Evolutionary conservation across 2,113 vertebrate genomes (phyloP), one percentile per base, ranked within the genome.

Genomic region (Gymnogyps californianus): DNA sequence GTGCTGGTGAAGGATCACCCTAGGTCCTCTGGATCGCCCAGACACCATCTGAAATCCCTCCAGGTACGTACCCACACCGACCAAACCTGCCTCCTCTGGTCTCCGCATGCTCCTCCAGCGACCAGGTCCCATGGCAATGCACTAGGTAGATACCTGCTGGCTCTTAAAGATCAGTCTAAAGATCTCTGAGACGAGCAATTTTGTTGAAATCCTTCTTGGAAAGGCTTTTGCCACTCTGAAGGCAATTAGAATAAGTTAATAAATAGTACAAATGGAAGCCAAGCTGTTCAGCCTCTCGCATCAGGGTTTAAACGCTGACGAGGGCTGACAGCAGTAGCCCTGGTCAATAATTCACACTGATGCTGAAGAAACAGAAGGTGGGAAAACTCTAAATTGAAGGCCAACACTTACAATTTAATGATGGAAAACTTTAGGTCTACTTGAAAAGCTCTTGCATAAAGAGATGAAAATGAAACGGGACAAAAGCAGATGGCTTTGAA

Each of bases 341-440:
- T 69, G 52, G 65, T 89, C 77, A 82, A 34, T 92, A 89, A 95
- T 46, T 92, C 81, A 69, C 51, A 11, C 21, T 69, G 83, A 40
- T 75, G 87, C 40, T 79, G 83, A 82, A 89, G 83, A 71, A 94
- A 38, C 69, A 72, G 91, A 79, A 93, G 87, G 92, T 91, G 70
- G 81, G 91, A 46, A 89, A 91, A 46, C 40, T 61, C 49, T 22
- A 16, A 40, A 54, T 66, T 86, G 18, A 31, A 87, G 49, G 87
- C 83, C 70, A 91, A 38, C 20, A 5, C 29, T 93, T 90, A 36
- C 2, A 36, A 84, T 89, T 95, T 94, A 96, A 87, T 85, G 95
- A 94, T 26, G 87, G 95, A 89, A 89, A 95, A 93, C 44, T 75
- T 91, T 19, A 89, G 36, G 40, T 44, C 57, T 87, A 4, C 36